phyloP scores from a whole-genome alignment of 1,140 invertebrate species.

The Zaprionus ghesquierei region DNA sequence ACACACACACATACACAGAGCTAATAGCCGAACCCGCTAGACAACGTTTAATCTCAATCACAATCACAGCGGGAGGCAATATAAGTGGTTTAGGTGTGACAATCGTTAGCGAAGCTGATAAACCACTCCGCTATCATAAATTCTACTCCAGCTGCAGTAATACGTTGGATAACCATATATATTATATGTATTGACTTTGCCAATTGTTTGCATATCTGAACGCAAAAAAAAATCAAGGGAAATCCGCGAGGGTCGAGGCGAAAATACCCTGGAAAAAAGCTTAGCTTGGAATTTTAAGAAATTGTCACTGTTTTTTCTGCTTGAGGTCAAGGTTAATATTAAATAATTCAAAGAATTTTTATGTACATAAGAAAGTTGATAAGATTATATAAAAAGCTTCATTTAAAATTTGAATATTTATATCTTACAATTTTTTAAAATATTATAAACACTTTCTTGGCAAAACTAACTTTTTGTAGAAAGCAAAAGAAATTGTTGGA shows the following conservation, averaged over 20 bases:
- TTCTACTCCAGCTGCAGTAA: neutral
- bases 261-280: slow-evolving; percentile 7
- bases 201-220: neutral
- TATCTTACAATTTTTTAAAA: too few relatives aligned
- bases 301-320: too few relatives aligned
- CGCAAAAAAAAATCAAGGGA: neutral
- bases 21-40: slow-evolving; percentile 14
- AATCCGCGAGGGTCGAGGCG: neutral
- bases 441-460: too few relatives aligned
- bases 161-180: slow-evolving; percentile 13
- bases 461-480: too few relatives aligned
- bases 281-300: too few relatives aligned
- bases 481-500: too few relatives aligned
- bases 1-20: neutral
- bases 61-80: slow-evolving; percentile 45
- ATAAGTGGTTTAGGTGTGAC: slow-evolving; percentile 5
- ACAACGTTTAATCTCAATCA: slow-evolving; percentile 31
- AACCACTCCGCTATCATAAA: slow-evolving; percentile 9
- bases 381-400: too few relatives aligned
- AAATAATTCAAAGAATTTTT: too few relatives aligned
- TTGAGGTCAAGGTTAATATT: too few relatives aligned
- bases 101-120: slow-evolving; percentile 43
- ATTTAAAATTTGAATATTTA: too few relatives aligned
- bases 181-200: neutral
- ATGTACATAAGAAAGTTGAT: too few relatives aligned